A percentile compares a stretch with the other conserved stretches of the same genome.
These are phyloP conservation scores for Synergus itoensis DNA, from an alignment of 2,888 invertebrate genomes.

Conservation along the genomic window DNA sequence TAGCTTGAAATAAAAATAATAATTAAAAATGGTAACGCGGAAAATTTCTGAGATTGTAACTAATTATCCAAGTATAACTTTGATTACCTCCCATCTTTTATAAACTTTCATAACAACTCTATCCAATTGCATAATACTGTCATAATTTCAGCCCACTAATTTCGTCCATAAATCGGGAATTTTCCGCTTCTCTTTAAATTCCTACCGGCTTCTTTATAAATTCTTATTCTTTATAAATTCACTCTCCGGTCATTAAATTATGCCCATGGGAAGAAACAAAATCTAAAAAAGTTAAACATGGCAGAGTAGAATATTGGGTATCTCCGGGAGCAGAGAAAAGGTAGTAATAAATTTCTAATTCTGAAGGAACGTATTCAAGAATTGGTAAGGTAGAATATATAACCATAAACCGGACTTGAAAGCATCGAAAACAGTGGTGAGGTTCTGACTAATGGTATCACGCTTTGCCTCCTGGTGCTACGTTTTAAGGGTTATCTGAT, in stretches of 20 bases:
- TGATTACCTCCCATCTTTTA: neutral
- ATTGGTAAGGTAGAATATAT: constrained; percentile 26
- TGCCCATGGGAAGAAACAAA: neutral
- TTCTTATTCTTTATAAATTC: constrained; percentile 30
- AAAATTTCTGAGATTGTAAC: neutral
- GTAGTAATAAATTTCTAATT: constrained; percentile 36
- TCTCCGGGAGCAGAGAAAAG: constrained; percentile 41
- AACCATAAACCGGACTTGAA: constrained; percentile 62
- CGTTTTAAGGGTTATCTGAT: constrained; percentile 53
- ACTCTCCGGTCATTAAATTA: constrained; percentile 33
- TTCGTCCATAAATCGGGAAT: neutral
- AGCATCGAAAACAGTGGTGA: constrained; percentile 63
- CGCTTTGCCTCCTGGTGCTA: constrained; percentile 70
- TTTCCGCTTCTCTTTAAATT: constrained; percentile 28
- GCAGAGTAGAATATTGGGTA: constrained; percentile 33
- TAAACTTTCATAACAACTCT: neutral
- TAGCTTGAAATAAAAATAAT: no score
- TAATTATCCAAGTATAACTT: neutral
- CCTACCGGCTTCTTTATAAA: constrained; percentile 24
- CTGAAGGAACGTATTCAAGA: constrained; percentile 29
- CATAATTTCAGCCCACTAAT: neutral
- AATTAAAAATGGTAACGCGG: neutral
- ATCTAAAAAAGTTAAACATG: neutral
- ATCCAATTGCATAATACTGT: neutral
- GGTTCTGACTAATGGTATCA: constrained; percentile 73